Base-by-base conservation (phyloP, 2,888 invertebrate genomes). In the Embidobia sp. region DNA sequence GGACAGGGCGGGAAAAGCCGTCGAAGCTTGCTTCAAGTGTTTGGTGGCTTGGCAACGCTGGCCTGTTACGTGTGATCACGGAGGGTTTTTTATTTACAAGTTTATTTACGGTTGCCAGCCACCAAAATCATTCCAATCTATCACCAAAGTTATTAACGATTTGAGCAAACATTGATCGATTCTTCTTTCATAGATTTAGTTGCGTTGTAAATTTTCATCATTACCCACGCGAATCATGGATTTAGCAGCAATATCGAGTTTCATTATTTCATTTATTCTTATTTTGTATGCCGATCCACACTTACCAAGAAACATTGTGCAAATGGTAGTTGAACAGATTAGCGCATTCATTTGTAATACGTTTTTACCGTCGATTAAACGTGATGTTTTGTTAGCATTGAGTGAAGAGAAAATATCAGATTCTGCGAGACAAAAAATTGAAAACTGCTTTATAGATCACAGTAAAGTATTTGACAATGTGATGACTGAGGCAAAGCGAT, bases 21-120 rank as follows among this genome's bases (percentile, higher is more conserved):
- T 59, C 6, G 59, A 59, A 33, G 7, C 22, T 31, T 59, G 59
- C 16, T 59, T 44, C 2, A 59, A 59, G n/a, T 59, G 59, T 13
- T 33, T 59, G n/a, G 31, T 33, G 31, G 59, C 59, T 13, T n/a
- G 44, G 0, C 3, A 11, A 33, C 31, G 22, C n/a, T 16, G 31
- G 0, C 59, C 59, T 31, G 18, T 42, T 44, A 13, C 40, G 22
- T 44, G 59, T 11, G 59, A 59, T 11, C 19, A 59, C 13, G 15
- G 31, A 4, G 44, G 59, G 59, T 1, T 15, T 1, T 42, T 59
- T 16, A 1, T 59, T 31, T 13, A 59, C n/a, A 44, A 59, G 40
- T 11, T 11, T 3, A 10, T 59, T 11, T 44, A 59, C 22, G 44
- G 33, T 31, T 16, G 31, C 0, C 31, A 42, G 27, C 19, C 59